Evolutionary conservation across 2,113 vertebrate species (phyloP), one percentile per base, ranked within the genome.

Genomic region (Anolis carolinensis): DNA sequence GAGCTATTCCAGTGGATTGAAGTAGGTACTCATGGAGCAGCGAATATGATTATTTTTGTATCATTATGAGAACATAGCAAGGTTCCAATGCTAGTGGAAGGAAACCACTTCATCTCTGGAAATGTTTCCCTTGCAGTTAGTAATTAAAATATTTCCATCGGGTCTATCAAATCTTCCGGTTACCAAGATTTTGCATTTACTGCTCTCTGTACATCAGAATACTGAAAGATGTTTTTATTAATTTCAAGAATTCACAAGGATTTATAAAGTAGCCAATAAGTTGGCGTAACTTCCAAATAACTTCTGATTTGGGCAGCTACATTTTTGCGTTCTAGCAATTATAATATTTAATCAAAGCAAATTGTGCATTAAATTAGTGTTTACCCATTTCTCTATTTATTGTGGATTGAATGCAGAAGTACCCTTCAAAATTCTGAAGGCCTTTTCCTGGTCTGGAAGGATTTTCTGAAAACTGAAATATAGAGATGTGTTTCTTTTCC

Each of bases 371-470:
- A 0, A 13, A 18, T 63, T 36, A 2, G 8, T 62, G 10, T 3
- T 8, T 0, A 10, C 8, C 0, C 0, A 0, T 16, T 77, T 21
- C 25, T 11, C 0, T 39, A 34, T 44, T 36, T 32, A 59, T 7
- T 65, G 0, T 63, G 77, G n/a, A 4, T 2, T 23, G n/a, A 10
- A 62, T 27, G 10, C 65, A 68, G 30, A 27, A 25, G 23, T 68
- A 7, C 25, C 23, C 65, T 68, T 30, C 27, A 30, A 27, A 25
- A 68, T 30, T 10, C 27, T 68, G 30, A 68, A 30, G 50, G 30
- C 16, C 18, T 20, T 16, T 78, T 30, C 30, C 50, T n/a, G 5
- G 32, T 27, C 32, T 11, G 9, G 78, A 79, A 36, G 52, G 52
- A n/a, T 9, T 62, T 63, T 34, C 10, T 13, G 34, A 34, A n/a